Conservation (phyloP, 2,888 invertebrate genomes). For the Parnassius orleans region DNA sequence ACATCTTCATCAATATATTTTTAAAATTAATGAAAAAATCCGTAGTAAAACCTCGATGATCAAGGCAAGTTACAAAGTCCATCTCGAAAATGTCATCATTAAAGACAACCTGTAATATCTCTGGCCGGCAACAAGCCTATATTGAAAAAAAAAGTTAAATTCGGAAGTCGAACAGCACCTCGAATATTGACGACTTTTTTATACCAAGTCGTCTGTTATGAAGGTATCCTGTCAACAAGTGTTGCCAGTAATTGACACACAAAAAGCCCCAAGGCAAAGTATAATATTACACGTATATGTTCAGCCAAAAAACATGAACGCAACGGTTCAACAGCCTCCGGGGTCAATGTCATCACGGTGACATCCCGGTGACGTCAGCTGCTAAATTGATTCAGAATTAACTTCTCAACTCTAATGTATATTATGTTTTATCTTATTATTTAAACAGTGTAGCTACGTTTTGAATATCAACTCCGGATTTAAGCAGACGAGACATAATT, state of each 20-base stretch:
- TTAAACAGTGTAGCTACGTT: no score
- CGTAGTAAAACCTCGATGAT: no score
- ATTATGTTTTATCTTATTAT: no score
- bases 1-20: no score
- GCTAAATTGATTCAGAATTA: conserved; percentile 17
- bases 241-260: conserved; percentile 18
- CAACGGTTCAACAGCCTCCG: conserved; percentile 41
- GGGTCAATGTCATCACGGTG: conserved; percentile 40
- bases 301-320: conserved; percentile 22
- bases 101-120: no score
- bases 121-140: background rate
- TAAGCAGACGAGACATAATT: no score
- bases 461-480: no score
- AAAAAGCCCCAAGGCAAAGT: conserved; percentile 14
- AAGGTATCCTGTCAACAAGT: conserved; percentile 21
- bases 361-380: conserved; percentile 31
- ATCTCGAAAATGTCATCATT: no score
- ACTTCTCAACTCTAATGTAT: background rate
- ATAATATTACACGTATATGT: conserved; percentile 25
- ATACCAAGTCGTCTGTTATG: conserved; percentile 17
- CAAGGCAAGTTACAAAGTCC: no score
- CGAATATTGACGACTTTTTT: conserved; percentile 4
- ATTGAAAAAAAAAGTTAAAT: background rate
- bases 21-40: no score
- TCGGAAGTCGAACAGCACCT: background rate